Evolutionary conservation across 2,113 vertebrate genomes (phyloP).

Genomic region (Myrmecophaga tridactyla): DNA sequence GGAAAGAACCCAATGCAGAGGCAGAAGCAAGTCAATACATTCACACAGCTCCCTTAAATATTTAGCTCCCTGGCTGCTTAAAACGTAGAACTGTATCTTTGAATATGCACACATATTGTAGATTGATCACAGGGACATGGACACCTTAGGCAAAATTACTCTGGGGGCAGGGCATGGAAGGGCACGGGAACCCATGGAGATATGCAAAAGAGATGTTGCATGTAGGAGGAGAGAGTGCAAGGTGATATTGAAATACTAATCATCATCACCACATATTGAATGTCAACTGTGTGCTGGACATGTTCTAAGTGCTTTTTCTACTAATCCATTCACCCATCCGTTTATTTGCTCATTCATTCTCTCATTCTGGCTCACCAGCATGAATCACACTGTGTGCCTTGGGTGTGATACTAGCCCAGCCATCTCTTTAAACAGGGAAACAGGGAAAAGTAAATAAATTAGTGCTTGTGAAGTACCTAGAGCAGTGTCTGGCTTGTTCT

Average conservation of each 20-base stretch:
- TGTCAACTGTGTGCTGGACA: accelerated
- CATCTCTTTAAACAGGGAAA: not conserved
- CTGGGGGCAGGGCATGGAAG: not conserved
- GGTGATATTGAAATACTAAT: not conserved
- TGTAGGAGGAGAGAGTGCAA: not conserved
- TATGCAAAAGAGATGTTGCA: not conserved
- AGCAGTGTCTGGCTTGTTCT: too few species aligned
- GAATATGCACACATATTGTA: not conserved
- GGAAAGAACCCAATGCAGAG: not conserved
- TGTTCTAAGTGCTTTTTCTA: not conserved
- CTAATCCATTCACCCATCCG: not conserved
- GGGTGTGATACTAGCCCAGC: not conserved
- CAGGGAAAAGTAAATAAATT: not conserved
- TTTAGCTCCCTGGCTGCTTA: constrained; percentile 40
- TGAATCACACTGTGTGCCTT: too few species aligned
- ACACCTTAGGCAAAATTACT: accelerated
- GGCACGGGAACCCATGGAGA: not conserved
- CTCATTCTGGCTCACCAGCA: not conserved
- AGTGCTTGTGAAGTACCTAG: not conserved
- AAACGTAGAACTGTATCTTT: not conserved
- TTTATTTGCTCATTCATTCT: not conserved
- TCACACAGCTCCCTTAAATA: constrained; percentile 46
- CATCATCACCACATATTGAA: accelerated
- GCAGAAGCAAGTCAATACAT: constrained; percentile 44
- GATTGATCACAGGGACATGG: not conserved